Conservation (phyloP, 2,888 invertebrate genomes). For the Xylocampa areola region DNA sequence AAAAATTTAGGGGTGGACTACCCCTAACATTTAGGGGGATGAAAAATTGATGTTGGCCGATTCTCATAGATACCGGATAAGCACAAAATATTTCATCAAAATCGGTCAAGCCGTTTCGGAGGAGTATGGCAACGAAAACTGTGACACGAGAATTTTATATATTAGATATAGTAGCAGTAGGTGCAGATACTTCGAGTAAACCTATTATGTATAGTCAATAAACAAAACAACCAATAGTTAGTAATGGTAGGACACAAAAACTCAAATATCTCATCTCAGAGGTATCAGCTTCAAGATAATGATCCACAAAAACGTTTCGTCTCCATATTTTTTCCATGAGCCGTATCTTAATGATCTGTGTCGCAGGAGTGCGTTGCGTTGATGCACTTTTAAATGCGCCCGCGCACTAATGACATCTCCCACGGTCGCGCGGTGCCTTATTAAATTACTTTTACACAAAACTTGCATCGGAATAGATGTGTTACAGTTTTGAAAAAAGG, state of each 20-base stretch:
- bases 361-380: slow-evolving; percentile 54
- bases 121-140: too few species aligned
- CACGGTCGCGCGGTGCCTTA: slow-evolving; percentile 67
- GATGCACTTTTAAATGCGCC: slow-evolving; percentile 80
- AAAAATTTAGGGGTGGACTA: too few species aligned
- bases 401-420: slow-evolving; percentile 65
- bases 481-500: slow-evolving; percentile 40
- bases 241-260: slow-evolving; percentile 37
- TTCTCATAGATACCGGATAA: too few species aligned
- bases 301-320: slow-evolving; percentile 53
- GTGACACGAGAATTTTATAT: too few species aligned
- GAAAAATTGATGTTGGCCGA: too few species aligned
- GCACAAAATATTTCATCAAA: too few species aligned
- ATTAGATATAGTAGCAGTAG: too few species aligned
- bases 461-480: slow-evolving; percentile 47
- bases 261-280: slow-evolving; percentile 25
- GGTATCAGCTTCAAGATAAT: slow-evolving; percentile 37
- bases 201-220: not conserved
- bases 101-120: too few species aligned
- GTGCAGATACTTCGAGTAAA: too few species aligned
- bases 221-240: slow-evolving; percentile 16
- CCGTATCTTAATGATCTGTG: slow-evolving; percentile 70
- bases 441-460: slow-evolving; percentile 65
- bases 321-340: slow-evolving; percentile 60
- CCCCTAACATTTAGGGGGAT: too few species aligned